Conservation (phyloP, 2,113 vertebrate species). For the Chaetodon trifascialis region DNA sequence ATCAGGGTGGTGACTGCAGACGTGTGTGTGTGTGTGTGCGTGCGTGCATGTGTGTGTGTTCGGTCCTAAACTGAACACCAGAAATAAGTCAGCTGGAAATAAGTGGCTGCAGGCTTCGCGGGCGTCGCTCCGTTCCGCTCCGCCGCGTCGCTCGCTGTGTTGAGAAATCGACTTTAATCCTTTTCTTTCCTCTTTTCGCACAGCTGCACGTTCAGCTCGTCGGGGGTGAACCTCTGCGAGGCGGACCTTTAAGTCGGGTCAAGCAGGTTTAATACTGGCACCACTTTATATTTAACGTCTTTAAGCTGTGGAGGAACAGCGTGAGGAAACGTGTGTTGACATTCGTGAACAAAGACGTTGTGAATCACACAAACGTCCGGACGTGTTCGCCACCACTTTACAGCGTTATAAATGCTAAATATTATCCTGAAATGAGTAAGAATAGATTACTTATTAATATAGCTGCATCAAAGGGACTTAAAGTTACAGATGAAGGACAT, state of each 20-base stretch:
- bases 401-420: background rate
- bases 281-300: background rate
- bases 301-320: background rate
- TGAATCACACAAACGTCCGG: no score
- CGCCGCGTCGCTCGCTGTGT: conserved; percentile 2
- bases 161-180: conserved; percentile 40
- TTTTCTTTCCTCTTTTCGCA: background rate
- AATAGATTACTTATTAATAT: no score
- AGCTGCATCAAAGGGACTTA: no score
- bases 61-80: background rate
- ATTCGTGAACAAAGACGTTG: no score
- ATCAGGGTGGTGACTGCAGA: background rate
- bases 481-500: no score
- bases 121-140: conserved; percentile 10
- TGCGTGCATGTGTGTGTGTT: no score
- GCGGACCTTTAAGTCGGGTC: conserved; percentile 7
- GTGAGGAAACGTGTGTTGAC: no score
- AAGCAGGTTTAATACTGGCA: background rate
- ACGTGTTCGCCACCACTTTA: no score
- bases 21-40: background rate
- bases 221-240: background rate
- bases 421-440: background rate
- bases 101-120: conserved; percentile 8
- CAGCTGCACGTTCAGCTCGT: background rate
- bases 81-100: conserved; percentile 39